Conservation (phyloP, 1,140 invertebrate species). For the Aphelenchoides fujianensis region DNA sequence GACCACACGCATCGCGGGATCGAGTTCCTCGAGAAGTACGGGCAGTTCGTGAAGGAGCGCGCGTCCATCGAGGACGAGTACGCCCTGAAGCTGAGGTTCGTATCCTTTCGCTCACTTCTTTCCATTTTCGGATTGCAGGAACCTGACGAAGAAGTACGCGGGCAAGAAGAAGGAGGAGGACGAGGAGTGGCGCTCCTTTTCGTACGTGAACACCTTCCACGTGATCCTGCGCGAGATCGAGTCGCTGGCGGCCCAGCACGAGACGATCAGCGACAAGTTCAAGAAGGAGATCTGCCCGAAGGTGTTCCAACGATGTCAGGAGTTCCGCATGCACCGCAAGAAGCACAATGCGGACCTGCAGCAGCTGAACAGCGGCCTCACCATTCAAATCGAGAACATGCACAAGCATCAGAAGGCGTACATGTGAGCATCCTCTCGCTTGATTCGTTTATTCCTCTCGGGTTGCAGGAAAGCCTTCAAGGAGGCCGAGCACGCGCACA, state of each 20-base stretch:
- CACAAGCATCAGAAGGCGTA: conserved; percentile 53
- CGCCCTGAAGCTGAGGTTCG: conserved; percentile 85
- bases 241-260: conserved; percentile 93
- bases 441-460: conserved; percentile 2
- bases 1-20: conserved; percentile 92
- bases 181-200: conserved; percentile 88
- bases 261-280: conserved; percentile 80
- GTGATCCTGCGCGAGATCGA: conserved; percentile 86
- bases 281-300: conserved; percentile 43
- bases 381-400: conserved; percentile 43
- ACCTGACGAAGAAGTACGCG: conserved; percentile 89
- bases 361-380: conserved; percentile 32
- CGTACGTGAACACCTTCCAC: conserved; percentile 82
- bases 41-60: conserved; percentile 86
- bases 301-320: conserved; percentile 40
- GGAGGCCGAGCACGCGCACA: conserved; percentile 52
- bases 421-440: conserved; percentile 29
- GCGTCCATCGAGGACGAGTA: conserved; percentile 92
- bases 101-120: no score
- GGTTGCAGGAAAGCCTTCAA: conserved; percentile 54
- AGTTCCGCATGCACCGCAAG: conserved; percentile 41
- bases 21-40: conserved; percentile 91
- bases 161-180: conserved; percentile 98
- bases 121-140: no score
- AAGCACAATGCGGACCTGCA: conserved; percentile 35